A percentile compares a stretch with the other conserved stretches of the same genome.
phyloP scores from a whole-genome alignment of 2,797 vertebrate genomes.

The Gambusia yucatana region DNA sequence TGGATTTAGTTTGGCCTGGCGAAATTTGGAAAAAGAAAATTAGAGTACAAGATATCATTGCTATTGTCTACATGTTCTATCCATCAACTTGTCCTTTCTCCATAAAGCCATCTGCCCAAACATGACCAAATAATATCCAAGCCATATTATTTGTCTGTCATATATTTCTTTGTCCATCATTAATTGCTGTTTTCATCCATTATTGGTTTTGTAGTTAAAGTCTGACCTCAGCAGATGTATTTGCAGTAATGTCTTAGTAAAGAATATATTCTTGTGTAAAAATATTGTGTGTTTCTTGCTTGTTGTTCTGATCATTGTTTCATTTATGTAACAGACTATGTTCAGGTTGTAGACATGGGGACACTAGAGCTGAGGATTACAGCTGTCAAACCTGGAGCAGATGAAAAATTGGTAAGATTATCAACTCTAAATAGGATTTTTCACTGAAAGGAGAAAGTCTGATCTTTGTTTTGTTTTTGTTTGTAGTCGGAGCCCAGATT shows the following conservation, averaged over 20 bases:
- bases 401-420: conserved; percentile 86
- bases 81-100: background rate
- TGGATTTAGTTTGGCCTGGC: background rate
- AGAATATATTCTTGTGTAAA: background rate
- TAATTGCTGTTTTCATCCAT: background rate
- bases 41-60: background rate
- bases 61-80: background rate
- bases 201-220: background rate
- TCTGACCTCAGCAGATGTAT: background rate
- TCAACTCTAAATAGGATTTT: background rate
- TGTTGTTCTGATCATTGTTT: conserved; percentile 13
- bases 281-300: background rate
- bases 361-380: conserved; percentile 94
- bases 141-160: background rate
- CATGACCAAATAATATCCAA: too few relatives aligned
- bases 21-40: background rate
- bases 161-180: background rate
- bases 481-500: conserved; percentile 89
- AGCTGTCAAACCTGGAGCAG: conserved; percentile 87
- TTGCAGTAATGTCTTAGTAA: background rate
- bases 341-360: conserved; percentile 98
- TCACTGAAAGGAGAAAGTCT: background rate
- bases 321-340: conserved; percentile 86
- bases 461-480: background rate
- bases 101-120: background rate